A percentile compares a stretch with the other conserved stretches of the same genome.
phyloP scores from a whole-genome alignment of 2,888 invertebrate species.

The Leucophora obtusa region DNA sequence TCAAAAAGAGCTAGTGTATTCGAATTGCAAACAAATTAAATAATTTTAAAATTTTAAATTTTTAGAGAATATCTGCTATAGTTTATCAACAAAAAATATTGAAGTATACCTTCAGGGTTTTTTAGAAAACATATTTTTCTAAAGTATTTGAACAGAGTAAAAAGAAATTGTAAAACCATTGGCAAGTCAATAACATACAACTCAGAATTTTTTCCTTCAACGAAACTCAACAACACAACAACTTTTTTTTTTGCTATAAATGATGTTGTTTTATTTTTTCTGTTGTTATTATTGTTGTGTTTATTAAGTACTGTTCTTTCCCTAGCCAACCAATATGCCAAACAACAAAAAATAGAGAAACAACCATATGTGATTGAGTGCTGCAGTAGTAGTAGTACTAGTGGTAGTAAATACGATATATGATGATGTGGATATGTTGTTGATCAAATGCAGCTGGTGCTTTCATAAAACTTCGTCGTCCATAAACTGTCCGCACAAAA shows the following conservation, averaged over 20 bases:
- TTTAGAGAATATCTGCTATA: background rate
- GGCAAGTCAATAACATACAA: conserved; percentile 56
- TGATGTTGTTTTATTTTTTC: background rate
- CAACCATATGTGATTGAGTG: conserved; percentile 60
- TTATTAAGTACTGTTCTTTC: conserved; percentile 55
- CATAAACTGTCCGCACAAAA: conserved; percentile 65
- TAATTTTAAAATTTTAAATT: too few relatives aligned
- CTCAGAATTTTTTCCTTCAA: conserved; percentile 10
- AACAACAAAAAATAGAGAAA: too few relatives aligned
- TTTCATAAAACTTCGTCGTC: conserved; percentile 54
- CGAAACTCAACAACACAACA: conserved; percentile 40
- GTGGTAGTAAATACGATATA: conserved; percentile 22
- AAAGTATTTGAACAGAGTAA: background rate
- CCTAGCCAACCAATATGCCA: background rate
- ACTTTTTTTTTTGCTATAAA: conserved; percentile 26
- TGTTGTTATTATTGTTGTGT: conserved; percentile 33
- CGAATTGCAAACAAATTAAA: too few relatives aligned
- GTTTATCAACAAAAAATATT: background rate
- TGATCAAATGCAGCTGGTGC: conserved; percentile 63
- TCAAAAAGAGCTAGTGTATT: too few relatives aligned
- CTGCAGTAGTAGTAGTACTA: conserved; percentile 41
- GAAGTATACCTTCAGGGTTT: conserved; percentile 35
- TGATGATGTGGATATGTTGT: conserved; percentile 21
- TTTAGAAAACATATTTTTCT: conserved; percentile 18
- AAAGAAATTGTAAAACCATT: background rate